Evolutionary conservation across 2,113 vertebrate genomes (phyloP), one percentile per base, ranked within the genome.

Genomic region (Caretta caretta): DNA sequence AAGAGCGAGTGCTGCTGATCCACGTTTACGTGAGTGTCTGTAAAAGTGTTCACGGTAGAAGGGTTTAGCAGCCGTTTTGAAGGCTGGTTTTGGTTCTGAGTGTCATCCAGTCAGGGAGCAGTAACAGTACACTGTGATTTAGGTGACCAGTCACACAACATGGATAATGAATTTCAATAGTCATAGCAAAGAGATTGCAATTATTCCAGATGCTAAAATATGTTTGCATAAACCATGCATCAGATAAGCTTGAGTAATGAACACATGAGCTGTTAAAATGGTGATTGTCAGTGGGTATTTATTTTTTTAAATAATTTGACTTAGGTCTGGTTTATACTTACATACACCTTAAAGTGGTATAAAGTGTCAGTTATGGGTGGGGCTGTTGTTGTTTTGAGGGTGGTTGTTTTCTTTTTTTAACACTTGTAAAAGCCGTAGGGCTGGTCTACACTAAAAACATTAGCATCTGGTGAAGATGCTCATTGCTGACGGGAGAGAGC

Each of bases 201-300:
- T 92, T 94, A 89, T 76, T 94, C 46, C 49, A 94, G 94, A 84
- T 92, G 11, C 90, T 35, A 94, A 42, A 83, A 53, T 85, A 80
- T 89, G 84, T 97, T 96, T 96, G 80, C 62, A 62, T 87, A 92
- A 90, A 84, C 87, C 31, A 69, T 69, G 35, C 35, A 69, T 85
- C 80, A 90, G 94, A 90, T 95, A 94, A 94, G 83, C 7, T 46
- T 87, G 42, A 29, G 27, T 69, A 92, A 69, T 6, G 38, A 76
- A 76, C 72, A 76, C 46, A 76, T 13, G 72, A 42, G 0, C 48
- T 90, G 56, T 88, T 92, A 80, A 87, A 89, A 87, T 0, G 0
- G 6, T 75, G 50, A 49, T 22, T 90, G 20, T 69, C 92, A 89
- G 27, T 50, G 81, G 46, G 76, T 93, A 2, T 1, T 75, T 42